Percentiles rank a stretch among this genome's conserved stretches.
These are phyloP conservation scores for Sapajus apella DNA, from an alignment of 2,113 vertebrate genomes.

Conservation along the genomic window DNA sequence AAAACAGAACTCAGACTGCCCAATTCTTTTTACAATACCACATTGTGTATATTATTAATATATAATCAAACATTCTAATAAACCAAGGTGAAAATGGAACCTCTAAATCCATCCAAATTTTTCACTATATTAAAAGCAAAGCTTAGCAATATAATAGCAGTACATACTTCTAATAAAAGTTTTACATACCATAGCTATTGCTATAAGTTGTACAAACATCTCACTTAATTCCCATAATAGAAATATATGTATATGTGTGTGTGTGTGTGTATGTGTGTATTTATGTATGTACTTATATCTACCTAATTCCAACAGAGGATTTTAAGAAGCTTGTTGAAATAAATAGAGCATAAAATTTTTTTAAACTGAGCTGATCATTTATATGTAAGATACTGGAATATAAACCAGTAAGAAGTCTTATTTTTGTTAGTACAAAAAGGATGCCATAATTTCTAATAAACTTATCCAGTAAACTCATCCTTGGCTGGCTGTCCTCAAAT, in stretches of 20 bases:
- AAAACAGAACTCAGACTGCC: neutral
- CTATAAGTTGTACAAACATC: neutral
- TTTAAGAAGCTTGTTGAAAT: conserved; percentile 19
- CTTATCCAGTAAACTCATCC: neutral
- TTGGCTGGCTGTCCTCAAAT: neutral
- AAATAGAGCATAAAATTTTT: neutral
- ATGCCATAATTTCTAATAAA: neutral
- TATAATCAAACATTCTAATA: conserved; percentile 11
- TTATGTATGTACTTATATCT: neutral
- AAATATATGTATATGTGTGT: neutral
- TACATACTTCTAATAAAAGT: conserved; percentile 14
- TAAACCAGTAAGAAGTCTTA: neutral
- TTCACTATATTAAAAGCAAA: conserved; percentile 6
- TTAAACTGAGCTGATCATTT: neutral
- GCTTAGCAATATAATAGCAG: neutral
- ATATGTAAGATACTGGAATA: neutral
- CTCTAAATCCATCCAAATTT: conserved; percentile 18
- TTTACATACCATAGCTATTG: neutral
- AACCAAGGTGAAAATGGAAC: conserved; percentile 16
- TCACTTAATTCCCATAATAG: neutral
- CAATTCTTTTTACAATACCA: neutral
- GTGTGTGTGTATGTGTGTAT: neutral
- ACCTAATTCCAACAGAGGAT: neutral
- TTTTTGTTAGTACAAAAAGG: neutral
- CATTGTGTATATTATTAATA: neutral